Percentiles rank a stretch among this genome's conserved stretches.
Conservation (phyloP, 2,113 vertebrate species). For the Calonectris borealis region DNA sequence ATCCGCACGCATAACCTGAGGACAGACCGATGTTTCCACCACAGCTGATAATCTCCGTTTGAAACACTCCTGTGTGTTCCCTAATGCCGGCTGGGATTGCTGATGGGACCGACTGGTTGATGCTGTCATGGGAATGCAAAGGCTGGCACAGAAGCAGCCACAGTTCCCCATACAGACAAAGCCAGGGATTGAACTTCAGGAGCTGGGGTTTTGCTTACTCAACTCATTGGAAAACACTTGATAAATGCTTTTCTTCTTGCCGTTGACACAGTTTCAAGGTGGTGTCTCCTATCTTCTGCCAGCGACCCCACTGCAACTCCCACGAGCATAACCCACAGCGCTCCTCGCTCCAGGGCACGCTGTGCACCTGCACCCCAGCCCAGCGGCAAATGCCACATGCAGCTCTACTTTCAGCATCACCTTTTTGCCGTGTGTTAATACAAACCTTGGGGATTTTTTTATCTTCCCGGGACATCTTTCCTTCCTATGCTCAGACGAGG, state of each 20-base stretch:
- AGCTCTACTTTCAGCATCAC: background rate
- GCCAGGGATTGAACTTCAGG: background rate
- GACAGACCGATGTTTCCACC: background rate
- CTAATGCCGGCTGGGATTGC: background rate
- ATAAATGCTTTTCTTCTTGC: background rate
- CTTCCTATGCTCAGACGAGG: background rate
- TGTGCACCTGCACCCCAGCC: fast-evolving
- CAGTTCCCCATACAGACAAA: background rate
- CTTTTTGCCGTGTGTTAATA: background rate
- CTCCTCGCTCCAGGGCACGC: fast-evolving
- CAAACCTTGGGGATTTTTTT: background rate
- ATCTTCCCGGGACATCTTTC: background rate
- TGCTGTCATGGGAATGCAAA: background rate
- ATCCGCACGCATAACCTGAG: fast-evolving
- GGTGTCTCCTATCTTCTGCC: background rate
- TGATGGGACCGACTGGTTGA: background rate
- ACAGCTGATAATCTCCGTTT: background rate
- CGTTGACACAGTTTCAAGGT: background rate
- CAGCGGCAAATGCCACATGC: background rate
- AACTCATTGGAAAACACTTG: background rate
- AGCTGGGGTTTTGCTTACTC: background rate
- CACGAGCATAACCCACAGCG: fast-evolving
- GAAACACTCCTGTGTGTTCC: background rate
- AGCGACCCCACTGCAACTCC: background rate
- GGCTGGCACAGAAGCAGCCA: background rate